Base-by-base conservation (phyloP, 2,888 invertebrate species). In the Dyspetes luteomarginatus region DNA sequence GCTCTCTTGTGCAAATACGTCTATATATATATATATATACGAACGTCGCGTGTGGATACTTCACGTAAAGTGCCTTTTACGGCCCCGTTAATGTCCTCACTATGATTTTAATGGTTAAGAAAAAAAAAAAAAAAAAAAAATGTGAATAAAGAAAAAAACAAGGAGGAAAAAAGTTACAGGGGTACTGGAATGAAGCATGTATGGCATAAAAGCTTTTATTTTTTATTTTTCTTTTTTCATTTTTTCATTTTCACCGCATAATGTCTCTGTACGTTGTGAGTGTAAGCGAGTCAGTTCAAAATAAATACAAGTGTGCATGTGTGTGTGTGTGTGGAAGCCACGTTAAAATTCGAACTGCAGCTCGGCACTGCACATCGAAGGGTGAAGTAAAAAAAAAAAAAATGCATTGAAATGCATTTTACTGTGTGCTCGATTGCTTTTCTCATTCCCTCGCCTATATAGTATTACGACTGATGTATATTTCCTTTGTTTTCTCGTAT, bases 61-160 rank as follows among this genome's bases (percentile, higher is more conserved):
- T 19, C 19, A 22, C 43, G 52, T n/a, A 17, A 30, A 64, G 28
- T 48, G 48, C 15, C 28, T 52, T 52, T 71, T 26, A 56, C 68
- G 55, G 45, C 55, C 48, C 41, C 19, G 9, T 74, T 74, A 56
- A 56, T 64, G 68, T 45, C 55, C 56, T 64, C 28, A 65, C 30
- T 64, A 75, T 75, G 65, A 75, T 75, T 79, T 65, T 71, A 79
- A 71, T 56, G 74, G 17, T 30, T 48, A 26, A 26, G 4, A 43
- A 60, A 58, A 71, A 50, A 22, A 74, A 56, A 69, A 24, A 15
- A 45, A 4, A 12, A 24, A n/a, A 22, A 24, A 36, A 36, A 9
- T 15, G 48, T 36, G 24, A 43, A n/a, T 48, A 26, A 26, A 3
- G 30, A 60, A 58, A 71, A 50, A 22, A 74, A 56, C 64, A 24